Conservation (phyloP, 1,140 invertebrate genomes). For the Protaetia brevitarsis region DNA sequence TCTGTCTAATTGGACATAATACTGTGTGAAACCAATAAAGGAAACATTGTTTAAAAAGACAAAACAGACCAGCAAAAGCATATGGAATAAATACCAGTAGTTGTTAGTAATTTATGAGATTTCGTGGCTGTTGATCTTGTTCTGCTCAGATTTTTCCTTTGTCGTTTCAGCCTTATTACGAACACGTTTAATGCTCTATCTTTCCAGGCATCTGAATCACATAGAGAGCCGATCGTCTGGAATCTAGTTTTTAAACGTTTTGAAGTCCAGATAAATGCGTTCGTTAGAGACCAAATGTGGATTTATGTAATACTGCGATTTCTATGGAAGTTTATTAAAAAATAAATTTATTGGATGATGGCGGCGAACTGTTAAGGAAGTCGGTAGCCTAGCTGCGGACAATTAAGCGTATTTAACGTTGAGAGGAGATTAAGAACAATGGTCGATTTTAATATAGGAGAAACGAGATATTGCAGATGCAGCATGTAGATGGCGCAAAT, state of each 20-base stretch:
- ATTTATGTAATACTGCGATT: constrained; percentile 15
- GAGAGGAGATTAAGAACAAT: constrained; percentile 10
- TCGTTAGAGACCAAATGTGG: constrained; percentile 15
- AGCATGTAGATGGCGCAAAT: constrained; percentile 8
- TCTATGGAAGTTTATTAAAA: constrained; percentile 18
- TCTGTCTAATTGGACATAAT: too few relatives aligned
- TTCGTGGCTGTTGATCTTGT: too few relatives aligned
- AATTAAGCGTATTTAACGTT: constrained; percentile 13
- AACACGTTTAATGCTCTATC: constrained; percentile 15
- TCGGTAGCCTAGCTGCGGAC: not conserved
- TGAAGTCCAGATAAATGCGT: constrained; percentile 4
- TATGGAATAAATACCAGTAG: too few relatives aligned
- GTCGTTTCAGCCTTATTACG: constrained; percentile 4
- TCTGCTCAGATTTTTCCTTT: constrained; percentile 6
- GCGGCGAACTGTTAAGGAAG: constrained; percentile 7
- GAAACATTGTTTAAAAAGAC: too few relatives aligned
- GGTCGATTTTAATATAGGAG: constrained; percentile 4
- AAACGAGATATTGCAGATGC: not conserved
- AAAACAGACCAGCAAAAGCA: too few relatives aligned
- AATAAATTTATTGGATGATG: constrained; percentile 16
- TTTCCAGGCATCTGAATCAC: constrained; percentile 14
- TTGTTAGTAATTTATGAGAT: too few relatives aligned
- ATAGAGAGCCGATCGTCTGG: constrained; percentile 1
- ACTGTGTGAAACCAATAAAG: too few relatives aligned
- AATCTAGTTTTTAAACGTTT: constrained; percentile 9